Evolutionary conservation across 1,140 invertebrate species (phyloP).

Genomic region (Aphelinus certus): DNA sequence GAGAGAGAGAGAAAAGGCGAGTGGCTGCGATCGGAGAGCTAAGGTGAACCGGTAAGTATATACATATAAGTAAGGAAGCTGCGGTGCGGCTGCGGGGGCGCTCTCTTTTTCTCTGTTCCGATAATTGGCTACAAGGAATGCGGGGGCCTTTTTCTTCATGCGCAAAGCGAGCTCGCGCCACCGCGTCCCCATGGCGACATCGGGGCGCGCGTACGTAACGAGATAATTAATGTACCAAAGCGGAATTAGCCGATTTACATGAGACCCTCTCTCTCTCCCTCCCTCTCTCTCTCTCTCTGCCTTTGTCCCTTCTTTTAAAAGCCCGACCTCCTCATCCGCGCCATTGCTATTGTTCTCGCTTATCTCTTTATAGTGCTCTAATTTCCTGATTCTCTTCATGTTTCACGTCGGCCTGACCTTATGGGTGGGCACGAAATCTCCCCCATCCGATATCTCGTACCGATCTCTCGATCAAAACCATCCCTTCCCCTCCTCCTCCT

Average conservation of each 20-base stretch:
- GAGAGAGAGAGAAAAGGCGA: not conserved
- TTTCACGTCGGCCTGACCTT: no score
- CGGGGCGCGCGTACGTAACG: constrained; percentile 51
- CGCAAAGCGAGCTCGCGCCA: constrained; percentile 37
- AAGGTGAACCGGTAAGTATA: not conserved
- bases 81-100: not conserved
- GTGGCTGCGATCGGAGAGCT: not conserved
- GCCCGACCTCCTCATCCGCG: not conserved
- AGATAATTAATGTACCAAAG: constrained; percentile 60
- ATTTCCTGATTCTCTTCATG: constrained; percentile 15
- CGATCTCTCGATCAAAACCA: no score
- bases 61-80: not conserved
- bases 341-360: constrained; percentile 29
- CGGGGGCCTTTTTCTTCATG: constrained; percentile 49
- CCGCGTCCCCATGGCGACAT: constrained; percentile 45
- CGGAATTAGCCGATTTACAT: constrained; percentile 62
- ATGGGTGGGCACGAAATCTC: no score
- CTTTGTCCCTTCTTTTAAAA: not conserved
- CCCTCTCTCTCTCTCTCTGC: constrained; percentile 3
- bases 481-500: no score
- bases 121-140: constrained; percentile 62
- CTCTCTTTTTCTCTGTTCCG: constrained; percentile 52
- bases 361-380: constrained; percentile 24
- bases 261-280: constrained; percentile 36
- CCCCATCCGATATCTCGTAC: no score